Percentiles rank a stretch among this genome's conserved stretches.
Conservation (phyloP, 2,113 vertebrate genomes). For the Illadopsis cleaveri region DNA sequence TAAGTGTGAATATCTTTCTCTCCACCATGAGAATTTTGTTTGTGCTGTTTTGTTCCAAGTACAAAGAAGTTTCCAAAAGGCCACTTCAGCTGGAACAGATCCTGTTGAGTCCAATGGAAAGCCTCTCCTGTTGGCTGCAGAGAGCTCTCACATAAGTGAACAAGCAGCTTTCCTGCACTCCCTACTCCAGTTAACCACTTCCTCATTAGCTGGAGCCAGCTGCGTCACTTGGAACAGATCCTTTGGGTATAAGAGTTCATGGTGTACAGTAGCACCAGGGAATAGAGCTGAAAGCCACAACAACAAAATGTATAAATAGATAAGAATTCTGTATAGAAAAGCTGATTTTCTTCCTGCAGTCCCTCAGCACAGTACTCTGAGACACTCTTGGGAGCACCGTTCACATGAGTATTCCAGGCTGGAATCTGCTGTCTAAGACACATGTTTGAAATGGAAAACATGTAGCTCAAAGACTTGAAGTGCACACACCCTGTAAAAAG, state of each 20-base stretch:
- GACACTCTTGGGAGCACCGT: accelerated
- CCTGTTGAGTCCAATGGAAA: neutral
- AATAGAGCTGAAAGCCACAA: conserved; percentile 18
- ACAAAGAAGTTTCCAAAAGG: neutral
- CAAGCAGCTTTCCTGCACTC: conserved; percentile 16
- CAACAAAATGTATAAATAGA: conserved; percentile 22
- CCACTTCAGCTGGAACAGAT: neutral
- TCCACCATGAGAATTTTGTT: neutral
- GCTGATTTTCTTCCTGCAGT: neutral
- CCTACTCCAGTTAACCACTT: conserved; percentile 36
- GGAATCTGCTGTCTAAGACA: neutral
- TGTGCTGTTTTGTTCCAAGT: neutral
- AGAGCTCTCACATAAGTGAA: neutral
- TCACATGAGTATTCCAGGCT: neutral
- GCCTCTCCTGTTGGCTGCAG: neutral
- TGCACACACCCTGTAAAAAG: neutral
- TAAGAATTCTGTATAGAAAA: neutral
- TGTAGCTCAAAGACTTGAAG: neutral
- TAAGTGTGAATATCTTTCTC: neutral
- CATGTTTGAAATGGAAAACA: neutral
- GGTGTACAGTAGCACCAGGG: conserved; percentile 25
- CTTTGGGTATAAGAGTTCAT: conserved; percentile 16
- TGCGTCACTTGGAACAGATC: conserved; percentile 25
- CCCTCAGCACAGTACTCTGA: neutral
- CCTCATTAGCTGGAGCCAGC: conserved; percentile 10